Conservation (phyloP, 2,888 invertebrate species). For the Venusia cambrica region DNA sequence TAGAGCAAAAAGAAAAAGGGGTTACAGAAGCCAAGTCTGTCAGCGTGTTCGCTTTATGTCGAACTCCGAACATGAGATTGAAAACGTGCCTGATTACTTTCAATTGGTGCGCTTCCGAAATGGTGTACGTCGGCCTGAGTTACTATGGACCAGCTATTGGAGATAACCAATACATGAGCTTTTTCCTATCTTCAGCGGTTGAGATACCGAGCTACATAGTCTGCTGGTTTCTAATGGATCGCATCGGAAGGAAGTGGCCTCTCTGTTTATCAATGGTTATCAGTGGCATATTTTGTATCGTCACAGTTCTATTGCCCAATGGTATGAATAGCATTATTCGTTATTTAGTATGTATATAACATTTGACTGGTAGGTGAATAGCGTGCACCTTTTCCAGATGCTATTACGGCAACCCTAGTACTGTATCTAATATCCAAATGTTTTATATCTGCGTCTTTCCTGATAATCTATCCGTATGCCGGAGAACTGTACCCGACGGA, state of each 20-base stretch:
- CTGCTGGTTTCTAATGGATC: constrained; percentile 94
- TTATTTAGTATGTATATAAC: background rate
- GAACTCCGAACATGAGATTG: constrained; percentile 93
- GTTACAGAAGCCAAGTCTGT: constrained; percentile 52
- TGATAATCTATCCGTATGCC: constrained; percentile 95
- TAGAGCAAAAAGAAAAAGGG: constrained; percentile 82
- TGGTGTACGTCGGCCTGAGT: constrained; percentile 94
- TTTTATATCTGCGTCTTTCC: constrained; percentile 93
- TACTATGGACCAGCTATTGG: constrained; percentile 95
- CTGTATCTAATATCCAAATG: constrained; percentile 92
- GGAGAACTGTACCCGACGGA: constrained; percentile 96
- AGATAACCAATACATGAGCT: constrained; percentile 93
- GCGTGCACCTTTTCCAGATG: constrained; percentile 79
- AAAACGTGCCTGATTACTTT: constrained; percentile 92
- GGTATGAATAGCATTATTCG: constrained; percentile 69
- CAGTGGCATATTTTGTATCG: constrained; percentile 91
- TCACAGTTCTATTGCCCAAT: constrained; percentile 90
- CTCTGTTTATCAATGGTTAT: constrained; percentile 91
- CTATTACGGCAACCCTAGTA: constrained; percentile 86
- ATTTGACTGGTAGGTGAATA: constrained; percentile 10
- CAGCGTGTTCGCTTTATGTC: constrained; percentile 84
- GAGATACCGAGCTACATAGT: constrained; percentile 94
- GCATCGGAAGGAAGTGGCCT: constrained; percentile 93
- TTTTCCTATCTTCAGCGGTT: constrained; percentile 91
- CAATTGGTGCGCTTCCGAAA: constrained; percentile 96